These are phyloP conservation scores for Lepisosteus oculatus DNA, from an alignment of 2,113 vertebrate species.

Conservation along the genomic window DNA sequence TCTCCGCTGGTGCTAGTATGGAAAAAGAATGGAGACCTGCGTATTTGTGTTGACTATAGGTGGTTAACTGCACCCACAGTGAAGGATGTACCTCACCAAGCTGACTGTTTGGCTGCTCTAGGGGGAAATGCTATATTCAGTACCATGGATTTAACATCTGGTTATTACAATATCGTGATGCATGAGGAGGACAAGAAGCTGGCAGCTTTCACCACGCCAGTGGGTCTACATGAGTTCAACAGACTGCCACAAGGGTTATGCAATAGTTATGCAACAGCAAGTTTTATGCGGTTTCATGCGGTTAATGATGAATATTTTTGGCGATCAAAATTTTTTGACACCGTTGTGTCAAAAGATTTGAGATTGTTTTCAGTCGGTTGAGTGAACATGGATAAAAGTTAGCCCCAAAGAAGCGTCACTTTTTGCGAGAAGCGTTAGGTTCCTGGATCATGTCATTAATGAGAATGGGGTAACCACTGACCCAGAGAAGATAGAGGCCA, in stretches of 20 bases:
- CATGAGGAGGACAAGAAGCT: slow-evolving; percentile 9
- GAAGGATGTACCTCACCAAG: slow-evolving; percentile 24
- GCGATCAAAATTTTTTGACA: slow-evolving; percentile 22
- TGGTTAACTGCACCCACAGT: slow-evolving; percentile 22
- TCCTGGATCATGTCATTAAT: background rate
- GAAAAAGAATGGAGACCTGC: slow-evolving; percentile 25
- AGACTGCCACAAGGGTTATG: slow-evolving; percentile 22
- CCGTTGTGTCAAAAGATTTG: slow-evolving; percentile 11
- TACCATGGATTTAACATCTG: slow-evolving; percentile 18
- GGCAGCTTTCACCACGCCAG: slow-evolving; percentile 11
- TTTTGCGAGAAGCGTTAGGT: slow-evolving; percentile 3
- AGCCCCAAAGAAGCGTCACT: slow-evolving; percentile 12
- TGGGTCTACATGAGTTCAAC: slow-evolving; percentile 24
- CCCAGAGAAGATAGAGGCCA: slow-evolving; percentile 6
- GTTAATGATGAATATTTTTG: slow-evolving; percentile 25
- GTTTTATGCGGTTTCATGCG: slow-evolving; percentile 22
- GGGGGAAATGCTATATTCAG: slow-evolving; percentile 19
- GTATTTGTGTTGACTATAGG: slow-evolving; percentile 7
- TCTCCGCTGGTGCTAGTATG: slow-evolving; percentile 27
- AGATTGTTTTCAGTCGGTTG: slow-evolving; percentile 3
- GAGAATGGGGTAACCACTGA: slow-evolving; percentile 8
- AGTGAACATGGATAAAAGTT: slow-evolving; percentile 15
- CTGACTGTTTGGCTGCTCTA: slow-evolving; percentile 17
- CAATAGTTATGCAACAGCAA: slow-evolving; percentile 18
- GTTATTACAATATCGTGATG: slow-evolving; percentile 23